Percentiles rank a stretch among this genome's conserved stretches.
Evolutionary conservation across 2,113 vertebrate genomes (phyloP).

Genomic region (Cavia aperea): DNA sequence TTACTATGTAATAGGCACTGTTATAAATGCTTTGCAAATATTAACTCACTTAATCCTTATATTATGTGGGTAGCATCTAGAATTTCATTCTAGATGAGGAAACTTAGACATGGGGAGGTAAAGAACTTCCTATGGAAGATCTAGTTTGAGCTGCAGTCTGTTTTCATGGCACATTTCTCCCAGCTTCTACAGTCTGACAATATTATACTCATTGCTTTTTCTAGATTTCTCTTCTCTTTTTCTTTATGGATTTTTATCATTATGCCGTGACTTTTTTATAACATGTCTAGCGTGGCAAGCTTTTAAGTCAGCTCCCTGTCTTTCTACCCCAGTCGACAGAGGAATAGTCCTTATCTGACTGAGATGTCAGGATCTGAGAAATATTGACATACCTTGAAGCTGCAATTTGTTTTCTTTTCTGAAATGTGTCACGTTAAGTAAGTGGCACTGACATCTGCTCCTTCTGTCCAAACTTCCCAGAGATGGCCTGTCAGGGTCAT

Average conservation of each 20-base stretch:
- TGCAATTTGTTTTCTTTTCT: constrained; percentile 67
- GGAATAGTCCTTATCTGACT: constrained; percentile 29
- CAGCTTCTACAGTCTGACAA: too few species aligned
- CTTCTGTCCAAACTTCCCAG: constrained; percentile 55
- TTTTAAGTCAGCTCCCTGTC: background rate
- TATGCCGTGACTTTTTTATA: background rate
- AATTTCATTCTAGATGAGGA: background rate
- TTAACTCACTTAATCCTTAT: background rate
- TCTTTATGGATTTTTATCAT: background rate
- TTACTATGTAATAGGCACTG: background rate
- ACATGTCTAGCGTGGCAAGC: background rate
- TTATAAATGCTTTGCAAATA: background rate
- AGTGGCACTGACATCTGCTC: constrained; percentile 46
- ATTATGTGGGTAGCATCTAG: background rate
- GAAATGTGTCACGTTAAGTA: constrained; percentile 45
- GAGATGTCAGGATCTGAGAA: constrained; percentile 9
- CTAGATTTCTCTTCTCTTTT: background rate
- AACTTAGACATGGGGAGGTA: background rate
- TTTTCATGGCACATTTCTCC: background rate
- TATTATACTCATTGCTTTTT: rapidly evolving
- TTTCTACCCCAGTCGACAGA: background rate
- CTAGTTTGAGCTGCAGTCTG: background rate
- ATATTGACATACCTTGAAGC: constrained; percentile 20
- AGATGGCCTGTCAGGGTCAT: constrained; percentile 67
- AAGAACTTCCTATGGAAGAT: background rate